Evolutionary conservation across 2,797 vertebrate genomes (phyloP), one percentile per base, ranked within the genome.

Genomic region (Tadarida brasiliensis): DNA sequence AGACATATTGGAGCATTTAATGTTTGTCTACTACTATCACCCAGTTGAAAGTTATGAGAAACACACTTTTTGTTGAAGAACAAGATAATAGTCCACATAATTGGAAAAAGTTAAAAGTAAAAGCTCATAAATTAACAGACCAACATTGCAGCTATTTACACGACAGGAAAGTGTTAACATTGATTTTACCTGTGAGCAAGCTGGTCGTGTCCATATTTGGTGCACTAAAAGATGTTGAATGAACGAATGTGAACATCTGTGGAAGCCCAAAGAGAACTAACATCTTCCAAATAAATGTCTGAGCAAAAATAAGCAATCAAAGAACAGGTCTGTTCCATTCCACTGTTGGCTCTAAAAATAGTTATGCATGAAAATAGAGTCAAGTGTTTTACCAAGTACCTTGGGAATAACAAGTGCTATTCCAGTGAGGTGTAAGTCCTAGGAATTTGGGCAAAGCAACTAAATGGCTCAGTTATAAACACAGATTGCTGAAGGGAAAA

Each of bases 181-280:
- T 80, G 81, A 97, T 97, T 98, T 98, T 95, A 95, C 96, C 95
- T 67, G 2, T n/a, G 96, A 98, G 97, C 97, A 97, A 87, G 96
- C 97, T 98, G 85, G 56, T 97, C 94, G 89, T 98, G 97, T 97
- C 98, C 98, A 98, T 98, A 98, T 98, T 99, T 98, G 98, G 98
- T 98, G 91, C 98, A 98, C 97, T 97, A 94, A 95, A 73, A 28
- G 96, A 97, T 97, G 95, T 63, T 98, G 98, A 99, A 98, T 98
- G 98, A 98, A 98, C 74, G 95, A 98, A 97, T 95, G 93, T 96
- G 95, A 97, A 97, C 97, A 98, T 98, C 98, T 98, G 96, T 97
- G 97, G 98, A 98, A 98, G 97, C 85, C 98, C 97, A 97, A 96
- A 96, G 97, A 98, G 96, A 97, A 97, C 57, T 85, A 97, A 97